A percentile compares a stretch with the other conserved stretches of the same genome.
Conservation (phyloP, 2,113 vertebrate genomes). For the Coracopsis vasa region DNA sequence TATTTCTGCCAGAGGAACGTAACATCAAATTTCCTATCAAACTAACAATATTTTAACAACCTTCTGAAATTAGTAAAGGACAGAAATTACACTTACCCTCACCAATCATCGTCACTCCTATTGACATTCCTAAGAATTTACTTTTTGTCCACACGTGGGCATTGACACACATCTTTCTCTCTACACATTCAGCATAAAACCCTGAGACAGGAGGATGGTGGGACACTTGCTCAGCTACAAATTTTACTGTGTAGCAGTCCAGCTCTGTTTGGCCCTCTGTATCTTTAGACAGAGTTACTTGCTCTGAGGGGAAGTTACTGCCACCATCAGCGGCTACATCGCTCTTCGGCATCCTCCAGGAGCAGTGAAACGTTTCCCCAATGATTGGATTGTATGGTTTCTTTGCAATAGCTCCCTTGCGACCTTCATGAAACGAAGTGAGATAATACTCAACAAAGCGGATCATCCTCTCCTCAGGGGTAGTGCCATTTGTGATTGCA, state of each 20-base stretch:
- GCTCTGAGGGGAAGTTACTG: constrained; percentile 32
- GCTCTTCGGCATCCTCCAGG: constrained; percentile 84
- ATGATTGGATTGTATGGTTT: constrained; percentile 99
- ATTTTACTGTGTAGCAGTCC: constrained; percentile 86
- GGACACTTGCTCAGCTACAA: constrained; percentile 96
- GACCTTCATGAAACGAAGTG: constrained; percentile 97
- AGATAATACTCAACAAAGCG: constrained; percentile 98
- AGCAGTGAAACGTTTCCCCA: constrained; percentile 97
- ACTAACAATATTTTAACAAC: not conserved
- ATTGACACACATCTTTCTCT: constrained; percentile 92
- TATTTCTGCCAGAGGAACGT: not conserved
- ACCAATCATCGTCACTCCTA: constrained; percentile 96
- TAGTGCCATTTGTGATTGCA: constrained; percentile 83
- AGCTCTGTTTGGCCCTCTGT: constrained; percentile 6
- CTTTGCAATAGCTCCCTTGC: constrained; percentile 96
- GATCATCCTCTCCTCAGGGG: constrained; percentile 92
- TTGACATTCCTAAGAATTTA: constrained; percentile 99
- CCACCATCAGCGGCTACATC: not conserved
- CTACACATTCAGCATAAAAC: constrained; percentile 95
- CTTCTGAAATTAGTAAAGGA: not conserved
- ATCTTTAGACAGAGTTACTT: constrained; percentile 54
- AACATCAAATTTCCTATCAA: not conserved
- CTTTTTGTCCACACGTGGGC: constrained; percentile 98
- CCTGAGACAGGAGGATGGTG: constrained; percentile 98
- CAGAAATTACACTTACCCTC: constrained; percentile 83